These are phyloP conservation scores for Pseudobourletiella spinata DNA, from an alignment of 1,140 invertebrate genomes.

Conservation along the genomic window DNA sequence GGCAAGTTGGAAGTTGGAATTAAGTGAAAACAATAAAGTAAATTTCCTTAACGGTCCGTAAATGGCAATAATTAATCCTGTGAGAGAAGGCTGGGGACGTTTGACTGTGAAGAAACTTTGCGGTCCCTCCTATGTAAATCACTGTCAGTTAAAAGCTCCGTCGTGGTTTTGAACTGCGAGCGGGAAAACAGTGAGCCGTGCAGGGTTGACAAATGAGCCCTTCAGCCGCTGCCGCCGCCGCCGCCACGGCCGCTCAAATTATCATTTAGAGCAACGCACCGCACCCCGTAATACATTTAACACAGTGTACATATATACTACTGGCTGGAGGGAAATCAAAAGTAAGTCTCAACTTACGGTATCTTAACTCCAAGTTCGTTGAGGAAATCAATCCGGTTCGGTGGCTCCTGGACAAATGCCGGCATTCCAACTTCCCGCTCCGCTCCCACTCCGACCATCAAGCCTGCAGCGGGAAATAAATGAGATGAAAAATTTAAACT, in stretches of 20 bases:
- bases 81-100: not conserved
- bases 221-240: no score
- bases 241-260: no score
- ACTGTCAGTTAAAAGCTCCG: no score
- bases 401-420: constrained; percentile 41
- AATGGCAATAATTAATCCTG: no score
- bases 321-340: not conserved
- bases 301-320: not conserved
- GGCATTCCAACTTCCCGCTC: constrained; percentile 35
- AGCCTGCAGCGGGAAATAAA: not conserved
- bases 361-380: constrained; percentile 43
- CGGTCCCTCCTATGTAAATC: no score
- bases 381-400: constrained; percentile 40
- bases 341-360: constrained; percentile 17
- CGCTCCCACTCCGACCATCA: not conserved
- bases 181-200: no score
- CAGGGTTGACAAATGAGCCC: no score
- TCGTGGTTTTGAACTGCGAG: no score
- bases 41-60: no score
- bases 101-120: not conserved
- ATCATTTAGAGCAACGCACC: no score
- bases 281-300: no score
- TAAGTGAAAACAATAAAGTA: no score
- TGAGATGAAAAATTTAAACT: not conserved
- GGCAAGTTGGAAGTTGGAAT: not conserved